phyloP scores from a whole-genome alignment of 2,888 invertebrate genomes.

The Galerucella nymphaeae region DNA sequence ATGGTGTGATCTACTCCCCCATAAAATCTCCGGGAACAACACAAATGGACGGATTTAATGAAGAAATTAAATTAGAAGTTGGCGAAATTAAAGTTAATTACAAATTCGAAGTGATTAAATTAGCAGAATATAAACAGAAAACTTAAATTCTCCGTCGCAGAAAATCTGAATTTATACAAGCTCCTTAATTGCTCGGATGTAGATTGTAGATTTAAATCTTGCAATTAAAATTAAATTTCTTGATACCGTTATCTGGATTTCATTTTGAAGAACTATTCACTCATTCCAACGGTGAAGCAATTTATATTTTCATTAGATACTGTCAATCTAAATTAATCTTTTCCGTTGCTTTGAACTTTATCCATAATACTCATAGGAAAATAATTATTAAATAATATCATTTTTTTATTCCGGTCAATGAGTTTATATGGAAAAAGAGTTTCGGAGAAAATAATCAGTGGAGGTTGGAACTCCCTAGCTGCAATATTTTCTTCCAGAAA shows the following conservation, averaged over 20 bases:
- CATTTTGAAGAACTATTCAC: constrained; percentile 30
- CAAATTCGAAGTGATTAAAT: constrained; percentile 45
- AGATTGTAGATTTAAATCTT: constrained; percentile 59
- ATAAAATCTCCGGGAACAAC: constrained; percentile 19
- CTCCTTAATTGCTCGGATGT: constrained; percentile 58
- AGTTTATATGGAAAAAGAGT: too few relatives aligned
- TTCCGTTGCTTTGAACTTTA: not conserved
- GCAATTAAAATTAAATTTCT: constrained; percentile 60
- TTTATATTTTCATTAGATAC: not conserved
- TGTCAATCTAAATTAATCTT: not conserved
- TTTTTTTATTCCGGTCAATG: too few relatives aligned
- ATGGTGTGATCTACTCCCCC: constrained; percentile 9
- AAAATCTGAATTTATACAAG: constrained; percentile 57
- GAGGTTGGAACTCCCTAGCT: too few relatives aligned
- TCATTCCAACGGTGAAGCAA: constrained; percentile 40
- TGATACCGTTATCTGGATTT: constrained; percentile 54
- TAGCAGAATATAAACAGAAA: constrained; percentile 48
- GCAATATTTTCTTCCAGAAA: too few relatives aligned
- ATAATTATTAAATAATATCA: not conserved
- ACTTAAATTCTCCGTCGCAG: constrained; percentile 54
- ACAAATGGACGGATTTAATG: constrained; percentile 33
- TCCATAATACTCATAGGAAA: not conserved
- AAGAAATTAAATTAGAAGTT: constrained; percentile 41
- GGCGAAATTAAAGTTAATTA: constrained; percentile 42
- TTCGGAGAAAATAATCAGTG: too few relatives aligned